A percentile compares a stretch with the other conserved stretches of the same genome.
phyloP scores from a whole-genome alignment of 2,888 invertebrate species.

The Drosophila percnosoma region DNA sequence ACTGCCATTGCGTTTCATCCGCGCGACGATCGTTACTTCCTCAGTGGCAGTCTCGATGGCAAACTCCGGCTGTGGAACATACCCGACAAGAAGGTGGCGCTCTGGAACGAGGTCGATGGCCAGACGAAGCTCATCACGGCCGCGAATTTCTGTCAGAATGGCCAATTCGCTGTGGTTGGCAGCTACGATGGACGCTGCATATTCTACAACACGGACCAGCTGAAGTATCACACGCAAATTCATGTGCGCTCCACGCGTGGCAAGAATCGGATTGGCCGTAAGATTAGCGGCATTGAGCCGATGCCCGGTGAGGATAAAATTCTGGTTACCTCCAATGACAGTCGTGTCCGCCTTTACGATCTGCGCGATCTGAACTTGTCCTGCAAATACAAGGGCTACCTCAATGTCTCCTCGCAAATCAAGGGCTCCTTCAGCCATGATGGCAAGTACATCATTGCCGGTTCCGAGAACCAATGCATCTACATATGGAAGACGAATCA shows the following conservation, averaged over 20 bases:
- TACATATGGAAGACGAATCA: slow-evolving; percentile 99
- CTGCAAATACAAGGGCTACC: slow-evolving; percentile 97
- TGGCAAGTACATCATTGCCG: slow-evolving; percentile 98
- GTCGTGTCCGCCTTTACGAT: slow-evolving; percentile 97
- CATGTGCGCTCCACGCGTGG: slow-evolving; percentile 98
- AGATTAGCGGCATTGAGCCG: slow-evolving; percentile 98
- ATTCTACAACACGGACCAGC: slow-evolving; percentile 98
- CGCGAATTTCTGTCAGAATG: slow-evolving; percentile 98
- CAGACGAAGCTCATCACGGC: slow-evolving; percentile 97
- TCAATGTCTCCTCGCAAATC: slow-evolving; percentile 98
- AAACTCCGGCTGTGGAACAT: slow-evolving; percentile 99
- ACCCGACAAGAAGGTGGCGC: slow-evolving; percentile 99
- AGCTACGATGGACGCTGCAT: slow-evolving; percentile 99
- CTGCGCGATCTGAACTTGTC: slow-evolving; percentile 96
- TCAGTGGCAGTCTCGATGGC: slow-evolving; percentile 98
- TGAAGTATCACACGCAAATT: slow-evolving; percentile 99
- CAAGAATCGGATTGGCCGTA: slow-evolving; percentile 96
- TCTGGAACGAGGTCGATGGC: slow-evolving; percentile 99
- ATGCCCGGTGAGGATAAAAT: slow-evolving; percentile 98
- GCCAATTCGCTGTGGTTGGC: slow-evolving; percentile 98
- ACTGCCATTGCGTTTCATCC: slow-evolving; percentile 99
- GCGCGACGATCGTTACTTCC: slow-evolving; percentile 93
- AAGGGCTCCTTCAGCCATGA: slow-evolving; percentile 99
- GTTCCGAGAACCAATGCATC: slow-evolving; percentile 98
- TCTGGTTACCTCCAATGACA: slow-evolving; percentile 98